These are phyloP conservation scores for Paracentrotus lividus DNA, from an alignment of 53 echinoderm and acorn worm genomes.

Conservation along the genomic window DNA sequence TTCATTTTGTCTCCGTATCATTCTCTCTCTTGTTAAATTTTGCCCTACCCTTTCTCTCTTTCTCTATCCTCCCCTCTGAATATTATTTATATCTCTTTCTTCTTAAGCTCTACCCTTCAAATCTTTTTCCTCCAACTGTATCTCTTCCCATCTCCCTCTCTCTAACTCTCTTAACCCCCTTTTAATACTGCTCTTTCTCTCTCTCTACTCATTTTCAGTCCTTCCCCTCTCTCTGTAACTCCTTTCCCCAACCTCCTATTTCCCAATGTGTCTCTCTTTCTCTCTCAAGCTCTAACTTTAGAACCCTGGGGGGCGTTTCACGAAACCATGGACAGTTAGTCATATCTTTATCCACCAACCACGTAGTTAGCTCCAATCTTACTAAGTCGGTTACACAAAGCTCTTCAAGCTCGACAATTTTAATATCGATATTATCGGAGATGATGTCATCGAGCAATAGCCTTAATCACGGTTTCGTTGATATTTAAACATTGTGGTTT, in stretches of 20 bases:
- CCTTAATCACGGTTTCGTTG: too few species aligned
- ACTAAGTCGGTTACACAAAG: too few species aligned
- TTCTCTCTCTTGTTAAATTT: background rate
- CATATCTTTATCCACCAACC: too few species aligned
- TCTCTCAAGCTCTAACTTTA: background rate
- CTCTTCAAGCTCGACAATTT: too few species aligned
- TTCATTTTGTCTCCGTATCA: background rate
- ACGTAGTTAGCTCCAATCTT: too few species aligned
- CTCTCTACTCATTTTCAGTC: too few species aligned
- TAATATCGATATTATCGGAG: too few species aligned
- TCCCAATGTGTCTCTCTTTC: background rate
- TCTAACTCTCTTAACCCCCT: background rate
- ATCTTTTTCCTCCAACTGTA: background rate
- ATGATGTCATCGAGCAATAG: too few species aligned
- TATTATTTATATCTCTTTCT: background rate
- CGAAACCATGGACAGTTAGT: too few species aligned
- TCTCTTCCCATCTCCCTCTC: background rate
- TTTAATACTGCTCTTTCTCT: background rate
- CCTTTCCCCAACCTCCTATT: background rate
- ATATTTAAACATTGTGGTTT: too few species aligned
- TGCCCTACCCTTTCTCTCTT: background rate
- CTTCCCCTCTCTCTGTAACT: background rate
- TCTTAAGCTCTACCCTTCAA: background rate
- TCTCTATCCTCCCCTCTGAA: background rate
- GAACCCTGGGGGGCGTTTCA: too few species aligned